A percentile compares a stretch with the other conserved stretches of the same genome.
phyloP scores from a whole-genome alignment of 1,140 invertebrate species.

The Macrosteles quadrilineatus region DNA sequence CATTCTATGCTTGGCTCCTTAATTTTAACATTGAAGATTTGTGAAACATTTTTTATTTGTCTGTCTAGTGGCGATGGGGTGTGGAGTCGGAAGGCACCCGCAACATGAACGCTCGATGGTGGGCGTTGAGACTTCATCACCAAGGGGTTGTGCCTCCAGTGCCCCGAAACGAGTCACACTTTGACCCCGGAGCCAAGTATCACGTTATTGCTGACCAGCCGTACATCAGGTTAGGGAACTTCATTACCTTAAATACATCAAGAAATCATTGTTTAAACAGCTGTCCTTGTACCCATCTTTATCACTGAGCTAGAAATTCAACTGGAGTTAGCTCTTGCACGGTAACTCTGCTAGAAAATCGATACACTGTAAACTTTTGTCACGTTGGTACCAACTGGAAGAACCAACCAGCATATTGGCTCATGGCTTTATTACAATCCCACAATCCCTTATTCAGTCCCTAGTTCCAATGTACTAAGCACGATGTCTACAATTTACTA shows the following conservation, averaged over 20 bases:
- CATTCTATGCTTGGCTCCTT: too few species aligned
- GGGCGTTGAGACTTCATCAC: constrained; percentile 71
- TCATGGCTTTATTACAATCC: too few species aligned
- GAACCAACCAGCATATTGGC: too few species aligned
- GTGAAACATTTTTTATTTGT: too few species aligned
- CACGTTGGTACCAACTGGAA: too few species aligned
- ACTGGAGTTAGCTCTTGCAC: not conserved
- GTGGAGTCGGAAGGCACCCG: constrained; percentile 72
- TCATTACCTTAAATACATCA: constrained; percentile 9
- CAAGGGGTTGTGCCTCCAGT: constrained; percentile 73
- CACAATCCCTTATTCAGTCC: too few species aligned
- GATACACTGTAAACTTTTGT: not conserved
- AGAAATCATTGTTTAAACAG: not conserved
- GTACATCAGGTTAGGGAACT: constrained; percentile 53
- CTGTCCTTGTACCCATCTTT: not conserved
- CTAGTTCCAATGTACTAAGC: too few species aligned
- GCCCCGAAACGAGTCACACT: constrained; percentile 68
- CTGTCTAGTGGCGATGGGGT: constrained; percentile 68
- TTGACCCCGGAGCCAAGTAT: constrained; percentile 80
- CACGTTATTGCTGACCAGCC: constrained; percentile 73
- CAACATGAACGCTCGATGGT: constrained; percentile 79
- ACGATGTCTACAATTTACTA: too few species aligned
- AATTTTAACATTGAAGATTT: too few species aligned
- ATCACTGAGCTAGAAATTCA: not conserved
- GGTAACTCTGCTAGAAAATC: not conserved